Percentiles rank a stretch among this genome's conserved stretches.
These are phyloP conservation scores for Ptiloglossa arizonensis DNA, from an alignment of 1,140 invertebrate genomes.

Conservation along the genomic window DNA sequence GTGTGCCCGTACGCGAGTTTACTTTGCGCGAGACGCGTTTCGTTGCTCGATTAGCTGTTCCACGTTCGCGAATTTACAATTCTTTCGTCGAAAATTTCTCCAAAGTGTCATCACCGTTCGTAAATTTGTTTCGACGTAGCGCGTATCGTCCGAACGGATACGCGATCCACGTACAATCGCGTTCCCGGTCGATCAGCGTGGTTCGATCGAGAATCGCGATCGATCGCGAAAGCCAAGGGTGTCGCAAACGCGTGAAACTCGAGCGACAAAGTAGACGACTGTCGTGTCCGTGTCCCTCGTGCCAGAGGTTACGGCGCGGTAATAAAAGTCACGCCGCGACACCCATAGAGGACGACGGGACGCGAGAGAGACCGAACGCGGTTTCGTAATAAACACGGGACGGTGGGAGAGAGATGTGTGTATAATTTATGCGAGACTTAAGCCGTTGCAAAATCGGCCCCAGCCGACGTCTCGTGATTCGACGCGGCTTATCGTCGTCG, in stretches of 20 bases:
- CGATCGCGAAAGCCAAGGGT: constrained; percentile 27
- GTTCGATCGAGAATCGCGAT: constrained; percentile 38
- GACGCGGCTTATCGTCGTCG: constrained; percentile 73
- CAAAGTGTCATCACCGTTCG: too few species aligned
- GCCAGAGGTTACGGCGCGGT: constrained; percentile 49
- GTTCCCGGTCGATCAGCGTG: not conserved
- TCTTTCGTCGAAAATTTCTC: too few species aligned
- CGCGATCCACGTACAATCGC: too few species aligned
- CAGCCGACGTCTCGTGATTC: constrained; percentile 70
- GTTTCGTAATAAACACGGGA: constrained; percentile 50
- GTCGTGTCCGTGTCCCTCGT: constrained; percentile 3
- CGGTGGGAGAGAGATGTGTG: constrained; percentile 26
- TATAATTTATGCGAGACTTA: constrained; percentile 73
- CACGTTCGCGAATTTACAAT: too few species aligned
- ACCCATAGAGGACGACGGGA: constrained; percentile 25
- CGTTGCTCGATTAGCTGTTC: too few species aligned
- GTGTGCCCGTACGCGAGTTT: too few species aligned
- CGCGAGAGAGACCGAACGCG: constrained; percentile 1
- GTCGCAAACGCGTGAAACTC: constrained; percentile 52
- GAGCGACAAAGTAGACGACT: constrained; percentile 49
- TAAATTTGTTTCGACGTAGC: too few species aligned
- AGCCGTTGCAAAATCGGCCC: constrained; percentile 72
- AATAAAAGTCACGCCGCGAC: constrained; percentile 61
- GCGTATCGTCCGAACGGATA: too few species aligned
- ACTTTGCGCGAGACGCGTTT: too few species aligned